Conservation (phyloP, 1,140 invertebrate species). For the Ylistrum balloti region DNA sequence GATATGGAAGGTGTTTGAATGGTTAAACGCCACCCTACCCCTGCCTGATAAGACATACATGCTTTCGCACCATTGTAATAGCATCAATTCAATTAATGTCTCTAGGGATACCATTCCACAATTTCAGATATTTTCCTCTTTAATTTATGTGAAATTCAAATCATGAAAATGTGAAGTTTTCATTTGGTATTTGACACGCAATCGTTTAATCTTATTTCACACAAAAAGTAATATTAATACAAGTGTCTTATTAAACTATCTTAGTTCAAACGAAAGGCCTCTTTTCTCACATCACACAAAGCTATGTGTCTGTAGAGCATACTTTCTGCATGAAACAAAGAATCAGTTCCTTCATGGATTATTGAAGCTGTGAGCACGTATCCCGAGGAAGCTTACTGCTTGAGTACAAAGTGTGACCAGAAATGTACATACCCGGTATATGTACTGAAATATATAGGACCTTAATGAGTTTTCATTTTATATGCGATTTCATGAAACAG, state of each 20-base stretch:
- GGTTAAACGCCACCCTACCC: background rate
- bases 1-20: background rate
- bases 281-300: too few relatives aligned
- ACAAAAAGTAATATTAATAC: constrained; percentile 12
- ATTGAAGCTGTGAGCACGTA: too few relatives aligned
- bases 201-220: background rate
- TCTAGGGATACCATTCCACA: background rate
- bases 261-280: too few relatives aligned
- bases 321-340: too few relatives aligned
- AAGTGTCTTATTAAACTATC: background rate
- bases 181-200: constrained; percentile 19
- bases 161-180: background rate
- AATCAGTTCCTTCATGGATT: too few relatives aligned
- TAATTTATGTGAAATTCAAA: background rate
- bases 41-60: constrained; percentile 10
- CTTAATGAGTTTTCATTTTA: too few relatives aligned
- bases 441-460: too few relatives aligned
- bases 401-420: too few relatives aligned
- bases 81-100: background rate
- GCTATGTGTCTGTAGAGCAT: too few relatives aligned
- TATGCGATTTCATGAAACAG: too few relatives aligned
- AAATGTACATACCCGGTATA: too few relatives aligned
- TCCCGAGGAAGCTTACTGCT: too few relatives aligned
- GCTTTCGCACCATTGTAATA: background rate
- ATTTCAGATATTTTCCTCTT: background rate